Evolutionary conservation across 2,888 invertebrate genomes (phyloP).

Genomic region (Lasioglossum lativentre): DNA sequence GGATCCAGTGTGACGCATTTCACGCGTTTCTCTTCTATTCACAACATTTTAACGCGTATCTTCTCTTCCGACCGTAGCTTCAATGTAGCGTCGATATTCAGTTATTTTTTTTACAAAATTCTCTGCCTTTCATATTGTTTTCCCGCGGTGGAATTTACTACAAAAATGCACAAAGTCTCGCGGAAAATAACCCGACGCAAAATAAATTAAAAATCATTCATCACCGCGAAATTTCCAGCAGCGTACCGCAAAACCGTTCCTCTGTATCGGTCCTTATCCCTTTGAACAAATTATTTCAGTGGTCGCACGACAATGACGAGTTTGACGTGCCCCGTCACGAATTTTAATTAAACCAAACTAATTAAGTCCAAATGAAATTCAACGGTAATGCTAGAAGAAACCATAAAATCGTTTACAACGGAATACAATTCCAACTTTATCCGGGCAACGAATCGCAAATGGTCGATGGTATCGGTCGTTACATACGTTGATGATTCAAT

Average conservation of each 20-base stretch:
- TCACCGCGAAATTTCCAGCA: background rate
- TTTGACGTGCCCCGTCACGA: rapidly evolving
- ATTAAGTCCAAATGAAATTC: background rate
- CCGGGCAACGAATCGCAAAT: background rate
- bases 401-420: background rate
- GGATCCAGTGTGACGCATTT: background rate
- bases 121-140: background rate
- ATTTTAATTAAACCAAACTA: background rate
- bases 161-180: background rate
- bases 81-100: background rate
- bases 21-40: background rate
- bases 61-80: background rate
- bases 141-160: background rate
- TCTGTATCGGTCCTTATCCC: background rate
- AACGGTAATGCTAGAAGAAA: background rate
- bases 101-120: background rate
- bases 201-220: background rate
- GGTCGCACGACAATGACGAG: background rate
- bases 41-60: background rate
- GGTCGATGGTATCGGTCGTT: background rate
- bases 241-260: no score
- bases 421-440: background rate
- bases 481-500: background rate
- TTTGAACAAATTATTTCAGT: background rate
- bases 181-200: background rate